Conservation (phyloP, 2,888 invertebrate genomes). For the Pollenia angustigena region DNA sequence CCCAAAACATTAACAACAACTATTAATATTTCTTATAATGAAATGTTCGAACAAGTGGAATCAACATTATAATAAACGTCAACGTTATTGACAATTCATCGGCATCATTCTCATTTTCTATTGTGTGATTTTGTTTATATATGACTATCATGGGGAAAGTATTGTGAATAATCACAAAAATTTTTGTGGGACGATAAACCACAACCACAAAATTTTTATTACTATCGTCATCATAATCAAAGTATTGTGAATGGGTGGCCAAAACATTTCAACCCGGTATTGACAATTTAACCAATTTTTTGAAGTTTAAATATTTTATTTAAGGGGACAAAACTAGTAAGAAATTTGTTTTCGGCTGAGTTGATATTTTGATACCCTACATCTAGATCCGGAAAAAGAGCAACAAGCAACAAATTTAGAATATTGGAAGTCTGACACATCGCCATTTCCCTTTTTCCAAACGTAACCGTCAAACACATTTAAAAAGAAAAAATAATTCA, state of each 20-base stretch:
- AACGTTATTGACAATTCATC: background rate
- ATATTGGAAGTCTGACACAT: no score
- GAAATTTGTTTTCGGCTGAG: no score
- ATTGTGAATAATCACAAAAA: background rate
- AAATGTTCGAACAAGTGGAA: background rate
- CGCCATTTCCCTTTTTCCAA: no score
- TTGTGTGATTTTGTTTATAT: background rate
- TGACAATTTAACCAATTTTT: conserved; percentile 24
- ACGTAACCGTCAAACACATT: no score
- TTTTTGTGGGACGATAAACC: conserved; percentile 29
- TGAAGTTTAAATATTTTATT: background rate
- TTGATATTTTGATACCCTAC: no score
- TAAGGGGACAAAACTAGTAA: no score
- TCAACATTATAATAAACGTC: conserved; percentile 3
- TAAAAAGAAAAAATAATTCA: no score
- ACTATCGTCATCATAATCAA: conserved; percentile 7
- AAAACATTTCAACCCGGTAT: background rate
- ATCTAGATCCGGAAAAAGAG: no score
- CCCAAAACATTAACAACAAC: no score
- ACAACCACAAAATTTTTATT: conserved; percentile 9
- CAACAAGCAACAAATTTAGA: no score
- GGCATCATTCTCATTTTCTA: background rate
- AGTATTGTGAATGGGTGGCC: conserved; percentile 21
- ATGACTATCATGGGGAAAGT: background rate
- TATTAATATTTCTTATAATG: no score